Evolutionary conservation across 2,113 vertebrate genomes (phyloP).

Genomic region (Columba livia): DNA sequence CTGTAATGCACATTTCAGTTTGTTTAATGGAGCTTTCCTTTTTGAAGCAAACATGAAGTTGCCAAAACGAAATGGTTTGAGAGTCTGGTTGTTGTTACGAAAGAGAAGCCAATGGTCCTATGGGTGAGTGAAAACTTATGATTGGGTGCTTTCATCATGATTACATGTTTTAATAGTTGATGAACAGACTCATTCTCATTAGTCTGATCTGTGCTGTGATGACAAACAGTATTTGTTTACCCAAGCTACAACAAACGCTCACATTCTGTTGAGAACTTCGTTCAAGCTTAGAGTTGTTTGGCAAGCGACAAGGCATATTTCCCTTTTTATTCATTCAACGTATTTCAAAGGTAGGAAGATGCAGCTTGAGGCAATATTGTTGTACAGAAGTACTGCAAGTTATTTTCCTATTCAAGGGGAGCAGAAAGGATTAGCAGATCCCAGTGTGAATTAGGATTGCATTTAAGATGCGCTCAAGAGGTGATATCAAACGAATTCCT

Average conservation of each 20-base stretch:
- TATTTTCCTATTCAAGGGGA: background rate
- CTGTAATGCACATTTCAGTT: background rate
- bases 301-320: background rate
- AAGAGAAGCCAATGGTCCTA: background rate
- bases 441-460: background rate
- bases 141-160: background rate
- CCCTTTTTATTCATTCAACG: background rate
- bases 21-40: background rate
- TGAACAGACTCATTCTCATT: background rate
- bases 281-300: background rate
- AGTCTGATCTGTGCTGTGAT: background rate
- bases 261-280: background rate
- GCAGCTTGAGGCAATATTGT: background rate
- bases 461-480: background rate
- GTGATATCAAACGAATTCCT: background rate
- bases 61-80: background rate
- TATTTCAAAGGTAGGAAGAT: background rate
- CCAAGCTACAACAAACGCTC: background rate
- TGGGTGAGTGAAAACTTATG: background rate
- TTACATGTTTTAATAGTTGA: background rate
- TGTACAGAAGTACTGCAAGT: background rate
- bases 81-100: background rate
- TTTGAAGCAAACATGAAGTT: background rate
- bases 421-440: background rate
- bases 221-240: background rate